Conservation (phyloP, 1,140 invertebrate species). For the Hypsibius dujardini region DNA sequence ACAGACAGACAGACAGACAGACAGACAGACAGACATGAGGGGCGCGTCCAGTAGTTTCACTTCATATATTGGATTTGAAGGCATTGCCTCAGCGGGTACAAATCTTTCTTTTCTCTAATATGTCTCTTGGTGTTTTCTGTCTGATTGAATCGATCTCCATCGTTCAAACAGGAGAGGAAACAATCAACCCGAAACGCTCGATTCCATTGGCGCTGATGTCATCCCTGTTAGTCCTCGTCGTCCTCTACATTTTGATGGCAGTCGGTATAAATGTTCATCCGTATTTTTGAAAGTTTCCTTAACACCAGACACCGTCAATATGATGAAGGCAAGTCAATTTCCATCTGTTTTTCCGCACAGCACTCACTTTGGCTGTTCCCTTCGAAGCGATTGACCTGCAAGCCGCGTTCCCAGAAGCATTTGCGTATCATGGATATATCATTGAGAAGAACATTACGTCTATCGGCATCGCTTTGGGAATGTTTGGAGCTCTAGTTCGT, state of each 20-base stretch:
- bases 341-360: neutral
- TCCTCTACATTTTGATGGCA: neutral
- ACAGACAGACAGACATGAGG: too few species aligned
- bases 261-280: neutral
- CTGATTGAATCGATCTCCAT: too few species aligned
- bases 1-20: too few species aligned
- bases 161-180: neutral
- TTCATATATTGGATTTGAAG: neutral
- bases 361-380: neutral
- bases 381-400: neutral
- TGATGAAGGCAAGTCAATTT: neutral
- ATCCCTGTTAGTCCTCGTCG: neutral
- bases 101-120: slow-evolving; percentile 2
- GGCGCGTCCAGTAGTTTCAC: neutral
- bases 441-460: neutral
- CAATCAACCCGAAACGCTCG: neutral
- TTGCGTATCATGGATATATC: neutral
- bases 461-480: neutral
- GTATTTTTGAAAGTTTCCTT: neutral
- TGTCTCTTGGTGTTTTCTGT: neutral
- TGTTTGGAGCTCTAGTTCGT: neutral
- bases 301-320: too few species aligned
- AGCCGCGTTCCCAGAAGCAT: neutral
- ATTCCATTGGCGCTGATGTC: neutral
- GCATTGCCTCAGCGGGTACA: neutral